phyloP scores from a whole-genome alignment of 1,140 invertebrate genomes.

The Acromyrmex charruanus region DNA sequence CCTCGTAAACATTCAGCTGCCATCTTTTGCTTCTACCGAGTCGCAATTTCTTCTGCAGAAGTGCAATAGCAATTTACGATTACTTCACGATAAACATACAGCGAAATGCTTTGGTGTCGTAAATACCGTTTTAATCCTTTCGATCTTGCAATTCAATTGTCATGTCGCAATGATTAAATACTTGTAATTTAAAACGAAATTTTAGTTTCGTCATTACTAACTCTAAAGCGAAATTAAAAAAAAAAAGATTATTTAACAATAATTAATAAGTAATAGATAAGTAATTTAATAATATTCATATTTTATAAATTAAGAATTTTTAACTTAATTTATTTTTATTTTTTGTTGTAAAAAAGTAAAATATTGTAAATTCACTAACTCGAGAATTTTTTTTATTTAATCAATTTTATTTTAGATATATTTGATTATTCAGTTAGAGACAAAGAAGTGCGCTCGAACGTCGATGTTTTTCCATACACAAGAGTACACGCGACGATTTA shows the following conservation, averaged over 20 bases:
- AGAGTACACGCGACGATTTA: constrained; percentile 12
- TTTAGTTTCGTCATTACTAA: background rate
- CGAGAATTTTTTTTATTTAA: background rate
- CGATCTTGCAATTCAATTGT: constrained; percentile 19
- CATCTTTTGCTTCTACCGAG: constrained; percentile 35
- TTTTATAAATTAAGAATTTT: constrained; percentile 4
- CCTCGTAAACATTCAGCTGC: constrained; percentile 57
- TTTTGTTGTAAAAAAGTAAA: background rate
- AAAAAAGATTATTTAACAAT: background rate
- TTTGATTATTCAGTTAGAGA: background rate
- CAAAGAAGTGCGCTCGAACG: background rate
- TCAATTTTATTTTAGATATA: background rate
- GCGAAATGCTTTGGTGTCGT: constrained; percentile 14
- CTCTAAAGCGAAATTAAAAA: background rate
- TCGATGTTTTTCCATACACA: constrained; percentile 16
- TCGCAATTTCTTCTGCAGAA: constrained; percentile 14
- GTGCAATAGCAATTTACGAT: constrained; percentile 13
- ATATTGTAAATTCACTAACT: background rate
- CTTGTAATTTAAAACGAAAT: constrained; percentile 16
- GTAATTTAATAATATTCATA: background rate
- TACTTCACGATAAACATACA: constrained; percentile 29
- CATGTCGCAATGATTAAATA: background rate
- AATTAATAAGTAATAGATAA: background rate
- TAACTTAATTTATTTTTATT: background rate
- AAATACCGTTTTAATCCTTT: constrained; percentile 9